Evolutionary conservation across 53 echinoderm and acorn worm species (phyloP).

Genomic region (Zoroaster sp.): DNA sequence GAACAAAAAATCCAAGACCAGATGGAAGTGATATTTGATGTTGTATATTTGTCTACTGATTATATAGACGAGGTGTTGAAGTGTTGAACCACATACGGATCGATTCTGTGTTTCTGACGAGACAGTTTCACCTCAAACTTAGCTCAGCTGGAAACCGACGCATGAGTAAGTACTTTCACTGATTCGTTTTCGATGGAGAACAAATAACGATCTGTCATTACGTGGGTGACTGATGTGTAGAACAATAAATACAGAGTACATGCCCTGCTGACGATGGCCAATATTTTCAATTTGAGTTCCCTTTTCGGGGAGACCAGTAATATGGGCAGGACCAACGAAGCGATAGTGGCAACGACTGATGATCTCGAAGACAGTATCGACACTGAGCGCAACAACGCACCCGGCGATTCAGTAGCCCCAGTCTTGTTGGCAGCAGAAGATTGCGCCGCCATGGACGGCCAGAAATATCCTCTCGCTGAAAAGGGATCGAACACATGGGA

Average conservation of each 20-base stretch:
- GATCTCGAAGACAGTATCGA: background rate
- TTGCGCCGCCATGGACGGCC: background rate
- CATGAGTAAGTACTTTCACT: background rate
- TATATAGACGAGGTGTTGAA: background rate
- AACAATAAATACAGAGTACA: background rate
- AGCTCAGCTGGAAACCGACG: background rate
- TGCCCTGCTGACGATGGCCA: background rate
- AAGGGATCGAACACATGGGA: background rate
- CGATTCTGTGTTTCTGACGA: background rate
- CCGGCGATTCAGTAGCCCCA: background rate
- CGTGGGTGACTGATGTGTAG: background rate
- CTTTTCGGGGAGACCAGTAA: slow-evolving; percentile 11
- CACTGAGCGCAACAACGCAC: background rate
- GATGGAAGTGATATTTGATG: background rate
- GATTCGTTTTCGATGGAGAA: background rate
- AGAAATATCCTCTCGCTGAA: background rate
- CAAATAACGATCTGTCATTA: background rate
- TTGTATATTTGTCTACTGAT: background rate
- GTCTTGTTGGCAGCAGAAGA: background rate
- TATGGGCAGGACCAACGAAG: background rate
- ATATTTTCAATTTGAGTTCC: slow-evolving; percentile 33
- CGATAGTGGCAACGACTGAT: background rate
- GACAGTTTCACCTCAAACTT: background rate
- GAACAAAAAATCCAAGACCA: background rate
- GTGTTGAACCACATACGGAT: background rate